Evolutionary conservation across 2,888 invertebrate species (phyloP).

Genomic region (Lepidochitona cinerea): DNA sequence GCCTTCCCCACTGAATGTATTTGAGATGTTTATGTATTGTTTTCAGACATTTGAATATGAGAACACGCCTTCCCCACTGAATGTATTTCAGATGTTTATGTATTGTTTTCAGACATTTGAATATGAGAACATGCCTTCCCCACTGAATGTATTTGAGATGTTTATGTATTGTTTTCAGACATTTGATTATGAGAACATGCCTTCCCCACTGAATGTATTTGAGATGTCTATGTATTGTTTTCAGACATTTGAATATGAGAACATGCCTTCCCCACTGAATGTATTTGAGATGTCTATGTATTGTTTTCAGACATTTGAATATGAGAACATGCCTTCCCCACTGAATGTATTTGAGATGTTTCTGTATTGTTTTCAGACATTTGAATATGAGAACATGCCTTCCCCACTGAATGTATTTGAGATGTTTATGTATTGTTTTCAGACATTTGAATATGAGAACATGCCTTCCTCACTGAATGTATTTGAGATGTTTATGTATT

Average conservation of each 20-base stretch:
- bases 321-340: slow-evolving; percentile 77
- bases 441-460: slow-evolving; percentile 61
- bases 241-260: slow-evolving; percentile 62
- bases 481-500: slow-evolving; percentile 91
- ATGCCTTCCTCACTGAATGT: slow-evolving; percentile 84
- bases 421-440: slow-evolving; percentile 82
- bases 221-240: slow-evolving; percentile 87
- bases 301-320: slow-evolving; percentile 60
- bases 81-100: slow-evolving; percentile 96
- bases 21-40: slow-evolving; percentile 90
- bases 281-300: slow-evolving; percentile 95
- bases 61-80: slow-evolving; percentile 80
- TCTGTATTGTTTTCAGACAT: slow-evolving; percentile 49
- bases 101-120: slow-evolving; percentile 58
- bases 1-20: slow-evolving; percentile 85
- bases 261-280: slow-evolving; percentile 81
- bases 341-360: slow-evolving; percentile 95
- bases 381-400: slow-evolving; percentile 74
- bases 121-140: slow-evolving; percentile 76
- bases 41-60: slow-evolving; percentile 63
- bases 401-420: slow-evolving; percentile 89
- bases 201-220: slow-evolving; percentile 86
- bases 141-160: slow-evolving; percentile 93
- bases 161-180: slow-evolving; percentile 77
- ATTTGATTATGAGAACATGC: slow-evolving; percentile 72